Evolutionary conservation across 2,888 invertebrate species (phyloP).

Genomic region (Masnerella sp.): DNA sequence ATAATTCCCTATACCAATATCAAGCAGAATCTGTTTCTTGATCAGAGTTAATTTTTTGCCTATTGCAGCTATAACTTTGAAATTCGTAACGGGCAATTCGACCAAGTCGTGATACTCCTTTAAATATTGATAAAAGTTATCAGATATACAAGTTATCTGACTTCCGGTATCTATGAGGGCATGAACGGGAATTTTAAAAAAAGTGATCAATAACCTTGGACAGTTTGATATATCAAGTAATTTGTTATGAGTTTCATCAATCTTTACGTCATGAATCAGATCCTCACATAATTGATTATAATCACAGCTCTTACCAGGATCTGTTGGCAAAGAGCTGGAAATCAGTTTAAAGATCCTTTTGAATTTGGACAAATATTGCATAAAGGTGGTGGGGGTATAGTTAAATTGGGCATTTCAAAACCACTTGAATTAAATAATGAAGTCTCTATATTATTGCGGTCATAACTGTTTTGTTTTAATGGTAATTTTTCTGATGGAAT

Average conservation of each 20-base stretch:
- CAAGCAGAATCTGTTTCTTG: neutral
- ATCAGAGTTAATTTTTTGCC: neutral
- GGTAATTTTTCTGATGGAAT: too few relatives aligned
- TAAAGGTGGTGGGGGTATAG: neutral
- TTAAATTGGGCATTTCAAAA: neutral
- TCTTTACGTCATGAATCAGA: neutral
- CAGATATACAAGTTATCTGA: neutral
- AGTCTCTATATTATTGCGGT: too few relatives aligned
- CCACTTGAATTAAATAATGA: neutral
- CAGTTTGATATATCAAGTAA: neutral
- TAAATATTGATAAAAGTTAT: neutral
- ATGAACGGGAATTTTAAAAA: neutral
- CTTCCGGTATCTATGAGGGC: neutral
- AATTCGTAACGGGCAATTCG: neutral
- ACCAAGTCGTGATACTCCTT: neutral
- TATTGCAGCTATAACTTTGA: neutral
- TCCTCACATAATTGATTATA: conserved; percentile 2
- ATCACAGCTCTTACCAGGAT: conserved; percentile 2
- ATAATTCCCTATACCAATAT: neutral
- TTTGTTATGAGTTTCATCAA: neutral
- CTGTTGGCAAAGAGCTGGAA: conserved; percentile 2
- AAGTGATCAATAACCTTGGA: neutral
- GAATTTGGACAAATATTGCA: neutral
- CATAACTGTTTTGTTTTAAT: too few relatives aligned
- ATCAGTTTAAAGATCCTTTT: conserved; percentile 2